A percentile compares a stretch with the other conserved stretches of the same genome.
phyloP scores from a whole-genome alignment of 1,140 invertebrate genomes.

The Ooceraea biroi region DNA sequence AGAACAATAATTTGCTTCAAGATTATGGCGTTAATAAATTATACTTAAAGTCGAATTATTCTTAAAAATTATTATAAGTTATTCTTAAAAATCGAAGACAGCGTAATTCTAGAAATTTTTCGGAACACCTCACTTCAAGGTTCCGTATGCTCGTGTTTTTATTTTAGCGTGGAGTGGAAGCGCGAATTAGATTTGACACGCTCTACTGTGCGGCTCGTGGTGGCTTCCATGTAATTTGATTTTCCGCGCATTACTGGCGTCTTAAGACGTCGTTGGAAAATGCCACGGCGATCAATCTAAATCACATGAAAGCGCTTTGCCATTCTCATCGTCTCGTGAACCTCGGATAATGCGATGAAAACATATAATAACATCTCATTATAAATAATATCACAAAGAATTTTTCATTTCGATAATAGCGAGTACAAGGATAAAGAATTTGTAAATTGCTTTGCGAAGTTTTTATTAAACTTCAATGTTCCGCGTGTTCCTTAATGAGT shows the following conservation, averaged over 20 bases:
- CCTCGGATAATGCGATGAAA: background rate
- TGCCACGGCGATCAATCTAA: conserved; percentile 8
- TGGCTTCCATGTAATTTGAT: conserved; percentile 49
- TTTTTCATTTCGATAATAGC: background rate
- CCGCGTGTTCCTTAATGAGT: background rate
- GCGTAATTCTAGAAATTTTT: background rate
- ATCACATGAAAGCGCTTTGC: background rate
- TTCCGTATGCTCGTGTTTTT: background rate
- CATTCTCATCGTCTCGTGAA: background rate
- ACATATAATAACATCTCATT: no score
- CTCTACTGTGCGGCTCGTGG: background rate
- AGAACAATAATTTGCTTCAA: background rate
- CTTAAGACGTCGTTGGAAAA: conserved; percentile 23
- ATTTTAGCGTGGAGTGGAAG: background rate
- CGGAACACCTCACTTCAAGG: background rate
- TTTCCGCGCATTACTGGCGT: conserved; percentile 38
- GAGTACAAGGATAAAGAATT: background rate
- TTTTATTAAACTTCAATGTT: background rate
- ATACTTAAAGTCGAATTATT: no score
- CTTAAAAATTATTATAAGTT: no score
- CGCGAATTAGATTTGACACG: conserved; percentile 23
- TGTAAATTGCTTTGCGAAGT: background rate
- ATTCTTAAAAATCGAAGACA: no score
- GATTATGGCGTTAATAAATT: no score
- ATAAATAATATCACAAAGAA: background rate